A percentile compares a stretch with the other conserved stretches of the same genome.
These are phyloP conservation scores for Ahaetulla prasina DNA, from an alignment of 2,113 vertebrate genomes.

Conservation along the genomic window DNA sequence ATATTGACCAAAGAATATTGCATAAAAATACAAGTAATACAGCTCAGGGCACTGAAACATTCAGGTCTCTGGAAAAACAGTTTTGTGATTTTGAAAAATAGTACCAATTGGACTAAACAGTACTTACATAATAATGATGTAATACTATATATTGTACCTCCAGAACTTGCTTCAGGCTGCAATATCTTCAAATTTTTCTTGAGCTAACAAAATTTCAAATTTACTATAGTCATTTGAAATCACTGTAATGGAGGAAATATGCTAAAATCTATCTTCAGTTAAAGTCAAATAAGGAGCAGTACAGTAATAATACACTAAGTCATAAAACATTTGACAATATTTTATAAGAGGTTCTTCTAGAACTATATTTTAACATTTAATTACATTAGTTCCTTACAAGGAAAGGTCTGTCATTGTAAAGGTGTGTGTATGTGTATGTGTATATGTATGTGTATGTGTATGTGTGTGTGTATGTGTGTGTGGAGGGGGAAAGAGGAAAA, in stretches of 20 bases:
- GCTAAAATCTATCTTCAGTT: not conserved
- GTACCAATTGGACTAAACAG: constrained; percentile 14
- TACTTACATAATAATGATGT: constrained; percentile 25
- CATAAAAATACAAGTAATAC: constrained; percentile 18
- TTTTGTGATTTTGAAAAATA: constrained; percentile 14
- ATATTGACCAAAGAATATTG: constrained; percentile 25
- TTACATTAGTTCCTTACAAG: not conserved
- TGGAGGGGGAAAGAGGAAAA: not conserved
- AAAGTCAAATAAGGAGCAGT: not conserved
- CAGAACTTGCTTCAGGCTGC: too few species aligned
- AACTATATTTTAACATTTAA: not conserved
- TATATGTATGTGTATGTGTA: too few species aligned
- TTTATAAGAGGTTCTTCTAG: not conserved
- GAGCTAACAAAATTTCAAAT: not conserved
- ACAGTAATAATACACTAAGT: not conserved
- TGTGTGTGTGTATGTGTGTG: too few species aligned
- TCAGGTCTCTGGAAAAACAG: constrained; percentile 22
- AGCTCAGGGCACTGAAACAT: constrained; percentile 22
- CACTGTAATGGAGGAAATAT: not conserved
- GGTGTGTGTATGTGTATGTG: not conserved
- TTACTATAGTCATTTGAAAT: not conserved
- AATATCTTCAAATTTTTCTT: too few species aligned
- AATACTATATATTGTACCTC: not conserved
- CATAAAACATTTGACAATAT: not conserved
- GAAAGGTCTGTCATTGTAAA: not conserved